phyloP scores from a whole-genome alignment of 2,888 invertebrate genomes.

The Eupeodes latifasciatus region DNA sequence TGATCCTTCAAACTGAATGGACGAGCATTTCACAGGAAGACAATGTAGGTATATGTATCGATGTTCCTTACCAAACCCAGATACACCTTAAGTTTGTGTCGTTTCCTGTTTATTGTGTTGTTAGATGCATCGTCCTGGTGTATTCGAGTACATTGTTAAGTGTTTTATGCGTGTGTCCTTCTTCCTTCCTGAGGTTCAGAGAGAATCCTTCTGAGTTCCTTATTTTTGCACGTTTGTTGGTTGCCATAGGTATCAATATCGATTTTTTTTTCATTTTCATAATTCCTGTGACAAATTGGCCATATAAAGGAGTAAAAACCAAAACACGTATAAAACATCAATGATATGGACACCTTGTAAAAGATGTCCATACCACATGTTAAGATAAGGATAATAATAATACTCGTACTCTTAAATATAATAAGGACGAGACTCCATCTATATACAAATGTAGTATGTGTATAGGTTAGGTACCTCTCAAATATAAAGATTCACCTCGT shows the following conservation, averaged over 20 bases:
- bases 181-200: background rate
- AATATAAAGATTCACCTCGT: slow-evolving; percentile 21
- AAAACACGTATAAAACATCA: slow-evolving; percentile 47
- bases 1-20: slow-evolving; percentile 52
- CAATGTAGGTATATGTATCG: background rate
- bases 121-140: background rate
- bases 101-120: slow-evolving; percentile 68
- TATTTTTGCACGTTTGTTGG: background rate
- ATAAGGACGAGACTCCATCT: background rate
- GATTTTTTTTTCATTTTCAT: slow-evolving; percentile 60
- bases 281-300: slow-evolving; percentile 73
- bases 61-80: background rate
- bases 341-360: background rate
- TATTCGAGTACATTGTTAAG: background rate
- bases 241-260: slow-evolving; percentile 48
- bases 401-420: background rate
- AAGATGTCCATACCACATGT: slow-evolving; percentile 21
- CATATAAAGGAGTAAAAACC: slow-evolving; percentile 67
- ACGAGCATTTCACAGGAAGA: background rate
- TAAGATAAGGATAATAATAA: slow-evolving; percentile 26
- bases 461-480: background rate
- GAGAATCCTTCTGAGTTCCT: slow-evolving; percentile 18
- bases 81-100: slow-evolving; percentile 31
- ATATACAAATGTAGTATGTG: too few species aligned
- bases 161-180: slow-evolving; percentile 18